Conservation (phyloP, 1,140 invertebrate species). For the Lordiphosa collinella region DNA sequence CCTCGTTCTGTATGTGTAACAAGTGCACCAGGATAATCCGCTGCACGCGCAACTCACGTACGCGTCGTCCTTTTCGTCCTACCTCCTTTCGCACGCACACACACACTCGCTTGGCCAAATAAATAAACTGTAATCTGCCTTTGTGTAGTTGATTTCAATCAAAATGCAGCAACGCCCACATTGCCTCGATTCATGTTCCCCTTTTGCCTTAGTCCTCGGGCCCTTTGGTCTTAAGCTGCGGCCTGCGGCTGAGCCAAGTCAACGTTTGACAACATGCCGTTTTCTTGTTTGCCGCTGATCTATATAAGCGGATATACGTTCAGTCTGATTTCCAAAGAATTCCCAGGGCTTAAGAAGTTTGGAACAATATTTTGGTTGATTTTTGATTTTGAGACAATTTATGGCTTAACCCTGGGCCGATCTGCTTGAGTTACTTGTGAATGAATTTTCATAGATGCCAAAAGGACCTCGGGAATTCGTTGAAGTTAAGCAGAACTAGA, state of each 20-base stretch:
- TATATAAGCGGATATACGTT: constrained; percentile 67
- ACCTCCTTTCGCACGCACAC: neutral
- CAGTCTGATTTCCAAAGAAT: constrained; percentile 49
- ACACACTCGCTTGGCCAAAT: constrained; percentile 48
- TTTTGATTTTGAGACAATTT: constrained; percentile 75
- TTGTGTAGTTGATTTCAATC: constrained; percentile 69
- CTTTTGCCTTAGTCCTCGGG: neutral
- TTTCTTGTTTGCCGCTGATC: constrained; percentile 56
- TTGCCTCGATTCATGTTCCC: constrained; percentile 10
- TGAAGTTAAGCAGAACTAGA: too few relatives aligned
- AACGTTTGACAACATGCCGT: constrained; percentile 74
- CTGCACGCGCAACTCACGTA: constrained; percentile 51
- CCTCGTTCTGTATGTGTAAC: constrained; percentile 38
- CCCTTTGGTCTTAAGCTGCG: constrained; percentile 39
- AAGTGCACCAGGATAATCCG: constrained; percentile 65
- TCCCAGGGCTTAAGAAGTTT: constrained; percentile 31
- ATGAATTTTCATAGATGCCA: too few relatives aligned
- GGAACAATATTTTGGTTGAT: constrained; percentile 69
- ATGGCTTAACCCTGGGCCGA: constrained; percentile 57
- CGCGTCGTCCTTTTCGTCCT: constrained; percentile 17
- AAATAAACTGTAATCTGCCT: constrained; percentile 75
- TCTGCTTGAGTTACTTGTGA: too few relatives aligned
- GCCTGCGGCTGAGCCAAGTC: constrained; percentile 60
- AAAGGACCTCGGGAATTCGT: too few relatives aligned
- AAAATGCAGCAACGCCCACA: constrained; percentile 68